Percentiles rank a stretch among this genome's conserved stretches.
phyloP scores from a whole-genome alignment of 2,888 invertebrate genomes.

The Eilema caniola region DNA sequence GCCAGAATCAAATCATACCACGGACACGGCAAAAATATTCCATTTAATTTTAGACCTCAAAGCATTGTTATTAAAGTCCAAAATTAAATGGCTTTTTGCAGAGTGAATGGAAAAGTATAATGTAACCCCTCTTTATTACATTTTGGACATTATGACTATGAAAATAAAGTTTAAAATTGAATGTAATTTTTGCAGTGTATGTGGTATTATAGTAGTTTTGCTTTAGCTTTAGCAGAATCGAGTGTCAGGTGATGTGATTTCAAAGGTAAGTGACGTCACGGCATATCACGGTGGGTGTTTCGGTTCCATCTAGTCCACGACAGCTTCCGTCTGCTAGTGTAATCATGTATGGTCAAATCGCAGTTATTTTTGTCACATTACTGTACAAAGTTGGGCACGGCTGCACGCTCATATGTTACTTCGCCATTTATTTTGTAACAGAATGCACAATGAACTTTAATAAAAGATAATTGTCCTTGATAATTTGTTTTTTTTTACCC shows the following conservation, averaged over 20 bases:
- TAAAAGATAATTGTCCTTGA: constrained; percentile 83
- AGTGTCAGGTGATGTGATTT: neutral
- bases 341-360: constrained; percentile 21
- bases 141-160: too few species aligned
- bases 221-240: too few species aligned
- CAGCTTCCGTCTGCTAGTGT: constrained; percentile 74
- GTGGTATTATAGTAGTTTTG: too few species aligned
- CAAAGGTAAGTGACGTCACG: neutral
- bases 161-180: too few species aligned
- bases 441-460: constrained; percentile 85
- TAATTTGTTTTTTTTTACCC: constrained; percentile 69
- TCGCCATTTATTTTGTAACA: constrained; percentile 74
- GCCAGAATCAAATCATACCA: too few species aligned
- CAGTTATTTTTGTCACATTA: constrained; percentile 70
- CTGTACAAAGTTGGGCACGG: constrained; percentile 26
- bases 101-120: too few species aligned
- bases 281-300: constrained; percentile 43
- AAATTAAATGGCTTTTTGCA: too few species aligned
- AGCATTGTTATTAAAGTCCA: too few species aligned
- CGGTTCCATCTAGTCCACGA: constrained; percentile 70
- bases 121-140: too few species aligned
- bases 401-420: constrained; percentile 59
- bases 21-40: too few species aligned
- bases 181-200: too few species aligned
- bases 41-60: too few species aligned